Base-by-base conservation (phyloP, 2,113 vertebrate species). In the Macrotus californicus region DNA sequence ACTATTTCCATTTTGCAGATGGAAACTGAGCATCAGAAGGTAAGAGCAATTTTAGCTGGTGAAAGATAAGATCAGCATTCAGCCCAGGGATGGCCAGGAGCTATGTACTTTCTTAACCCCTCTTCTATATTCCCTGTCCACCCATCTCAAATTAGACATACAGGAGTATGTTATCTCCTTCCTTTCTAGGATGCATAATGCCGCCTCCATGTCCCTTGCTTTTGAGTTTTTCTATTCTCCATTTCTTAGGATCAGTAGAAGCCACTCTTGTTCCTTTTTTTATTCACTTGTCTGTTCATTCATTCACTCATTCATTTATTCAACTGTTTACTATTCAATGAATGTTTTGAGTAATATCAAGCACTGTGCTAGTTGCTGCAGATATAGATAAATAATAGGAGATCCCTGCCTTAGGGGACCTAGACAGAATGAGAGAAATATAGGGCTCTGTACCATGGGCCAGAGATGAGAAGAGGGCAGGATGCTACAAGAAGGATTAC, bases 171-270 rank as follows among this genome's bases (percentile, higher is more conserved):
- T 7, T 52, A 0, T 16, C 41, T 72, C 43, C 21, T 10, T 50
- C 4, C 19, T 64, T 52, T 19, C 59, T 66, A 11, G 10, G 29
- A 16, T 3, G 1, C 3, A 2, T 15, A 0, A 1, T 29, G 13
- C 5, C 7, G n/a, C 24, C 26, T 24, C 6, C 31, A 64, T 8
- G 1, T 39, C 1, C 43, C 10, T 75, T 77, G 61, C 14, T 46
- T 80, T 84, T 34, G 9, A 36, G 16, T 50, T 73, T 67, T 29
- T 54, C 56, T 67, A 1, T 59, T 67, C 31, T 89, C 29, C 15
- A 61, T 61, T 43, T 34, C 29, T 75, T 70, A 21, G 5, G 7
- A 43, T 34, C 24, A 41, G 12, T 34, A 21, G 59, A 80, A 64
- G 12, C 29, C 26, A 41, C 59, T 50, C 24, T 87, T 66, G 2